These are phyloP conservation scores for Harpalus rubripes DNA, from an alignment of 2,888 invertebrate genomes.

Conservation along the genomic window DNA sequence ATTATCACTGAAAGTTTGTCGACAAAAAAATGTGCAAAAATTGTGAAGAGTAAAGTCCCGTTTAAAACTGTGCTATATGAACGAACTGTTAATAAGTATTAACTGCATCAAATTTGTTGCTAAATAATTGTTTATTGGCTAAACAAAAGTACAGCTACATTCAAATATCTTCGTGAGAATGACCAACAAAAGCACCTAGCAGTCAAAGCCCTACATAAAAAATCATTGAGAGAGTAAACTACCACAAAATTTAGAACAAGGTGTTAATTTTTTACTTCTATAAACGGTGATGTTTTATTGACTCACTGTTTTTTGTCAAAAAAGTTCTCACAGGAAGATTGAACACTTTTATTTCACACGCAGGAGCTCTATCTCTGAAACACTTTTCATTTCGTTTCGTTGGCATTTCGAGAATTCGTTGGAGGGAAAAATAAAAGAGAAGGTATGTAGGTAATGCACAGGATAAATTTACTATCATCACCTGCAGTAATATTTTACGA, in stretches of 20 bases:
- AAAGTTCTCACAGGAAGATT: conserved; percentile 58
- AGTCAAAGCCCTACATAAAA: conserved; percentile 45
- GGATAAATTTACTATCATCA: conserved; percentile 40
- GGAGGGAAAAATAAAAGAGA: conserved; percentile 15
- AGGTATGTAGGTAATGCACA: conserved; percentile 19
- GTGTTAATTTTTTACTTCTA: conserved; percentile 59
- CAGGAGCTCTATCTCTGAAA: conserved; percentile 1
- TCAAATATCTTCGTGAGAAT: conserved; percentile 48
- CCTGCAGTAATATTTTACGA: conserved; percentile 48
- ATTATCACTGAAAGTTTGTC: too few species aligned
- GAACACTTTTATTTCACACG: conserved; percentile 54
- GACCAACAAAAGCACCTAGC: conserved; percentile 55
- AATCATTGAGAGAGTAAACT: conserved; percentile 49
- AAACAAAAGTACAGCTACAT: conserved; percentile 25
- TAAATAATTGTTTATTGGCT: conserved; percentile 37
- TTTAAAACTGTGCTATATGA: too few species aligned
- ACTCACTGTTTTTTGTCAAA: conserved; percentile 47
- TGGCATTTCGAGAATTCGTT: conserved; percentile 12
- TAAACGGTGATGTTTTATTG: conserved; percentile 59
- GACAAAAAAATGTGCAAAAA: too few species aligned
- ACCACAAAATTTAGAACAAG: conserved; percentile 59
- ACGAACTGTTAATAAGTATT: too few species aligned
- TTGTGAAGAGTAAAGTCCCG: too few species aligned
- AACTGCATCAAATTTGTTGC: not conserved
- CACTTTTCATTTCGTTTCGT: conserved; percentile 18